A percentile compares a stretch with the other conserved stretches of the same genome.
These are phyloP conservation scores for Dryobotodes eremita DNA, from an alignment of 2,888 invertebrate genomes.

Conservation along the genomic window DNA sequence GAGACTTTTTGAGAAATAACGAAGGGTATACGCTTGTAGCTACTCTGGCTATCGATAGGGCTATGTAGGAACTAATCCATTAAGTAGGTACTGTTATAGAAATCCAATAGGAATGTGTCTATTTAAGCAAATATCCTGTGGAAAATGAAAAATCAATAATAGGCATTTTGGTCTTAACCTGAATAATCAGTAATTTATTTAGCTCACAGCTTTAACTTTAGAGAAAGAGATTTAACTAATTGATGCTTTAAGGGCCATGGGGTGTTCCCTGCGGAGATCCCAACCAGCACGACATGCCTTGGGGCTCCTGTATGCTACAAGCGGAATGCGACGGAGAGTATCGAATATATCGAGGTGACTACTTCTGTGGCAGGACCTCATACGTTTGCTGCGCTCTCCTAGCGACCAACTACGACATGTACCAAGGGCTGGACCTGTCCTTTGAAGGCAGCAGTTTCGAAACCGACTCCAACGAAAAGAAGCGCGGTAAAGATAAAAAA, in stretches of 20 bases:
- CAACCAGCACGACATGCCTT: slow-evolving; percentile 84
- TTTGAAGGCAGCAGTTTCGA: slow-evolving; percentile 77
- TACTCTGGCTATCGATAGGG: background rate
- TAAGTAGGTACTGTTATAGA: background rate
- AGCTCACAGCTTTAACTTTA: background rate
- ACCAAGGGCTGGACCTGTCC: slow-evolving; percentile 83
- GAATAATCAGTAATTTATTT: background rate
- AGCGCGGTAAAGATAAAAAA: slow-evolving; percentile 65
- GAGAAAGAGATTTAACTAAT: background rate
- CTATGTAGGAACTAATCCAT: background rate
- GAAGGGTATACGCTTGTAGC: background rate
- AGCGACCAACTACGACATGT: slow-evolving; percentile 82
- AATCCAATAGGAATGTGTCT: background rate
- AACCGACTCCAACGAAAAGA: slow-evolving; percentile 78
- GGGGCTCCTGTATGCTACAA: slow-evolving; percentile 84
- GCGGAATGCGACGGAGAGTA: slow-evolving; percentile 83
- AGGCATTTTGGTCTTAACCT: background rate
- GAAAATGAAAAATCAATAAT: background rate
- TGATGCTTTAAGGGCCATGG: slow-evolving; percentile 81
- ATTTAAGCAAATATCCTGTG: background rate
- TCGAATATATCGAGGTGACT: slow-evolving; percentile 84
- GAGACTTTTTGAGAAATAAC: background rate
- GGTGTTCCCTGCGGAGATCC: slow-evolving; percentile 86
- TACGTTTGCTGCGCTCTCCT: slow-evolving; percentile 83
- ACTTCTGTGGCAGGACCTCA: slow-evolving; percentile 81